A percentile compares a stretch with the other conserved stretches of the same genome.
Evolutionary conservation across 2,113 vertebrate genomes (phyloP).

Genomic region (Platycercus adscitus): DNA sequence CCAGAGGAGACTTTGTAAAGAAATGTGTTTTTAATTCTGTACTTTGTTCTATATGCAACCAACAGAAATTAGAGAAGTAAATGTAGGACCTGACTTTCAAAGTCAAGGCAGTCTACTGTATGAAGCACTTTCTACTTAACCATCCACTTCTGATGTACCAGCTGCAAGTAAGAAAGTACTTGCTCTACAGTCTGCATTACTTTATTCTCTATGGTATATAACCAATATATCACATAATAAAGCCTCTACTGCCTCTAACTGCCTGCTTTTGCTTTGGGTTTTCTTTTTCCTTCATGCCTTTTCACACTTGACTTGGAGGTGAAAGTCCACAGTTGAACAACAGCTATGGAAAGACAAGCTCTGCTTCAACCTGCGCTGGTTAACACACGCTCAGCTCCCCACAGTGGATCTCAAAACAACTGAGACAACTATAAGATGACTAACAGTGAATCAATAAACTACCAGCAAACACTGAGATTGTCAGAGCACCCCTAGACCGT

Average conservation of each 20-base stretch:
- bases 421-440: neutral
- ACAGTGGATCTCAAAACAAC: neutral
- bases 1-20: neutral
- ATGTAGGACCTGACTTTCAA: neutral
- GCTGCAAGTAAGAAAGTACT: neutral
- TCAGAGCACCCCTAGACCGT: neutral
- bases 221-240: neutral
- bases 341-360: neutral
- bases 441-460: neutral
- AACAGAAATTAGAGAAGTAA: neutral
- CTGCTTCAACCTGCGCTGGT: too few relatives aligned
- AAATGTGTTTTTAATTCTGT: neutral
- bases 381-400: neutral
- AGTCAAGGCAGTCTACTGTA: neutral
- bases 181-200: neutral
- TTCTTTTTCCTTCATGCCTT: neutral
- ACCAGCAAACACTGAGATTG: neutral
- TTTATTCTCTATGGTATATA: neutral
- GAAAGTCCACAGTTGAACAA: neutral
- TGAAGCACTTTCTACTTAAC: neutral
- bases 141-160: neutral
- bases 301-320: neutral
- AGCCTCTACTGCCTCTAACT: neutral
- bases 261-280: neutral
- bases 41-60: fast-evolving